These are phyloP conservation scores for Glandiceps talaboti DNA, from an alignment of 53 echinoderm and acorn worm species.

Conservation along the genomic window DNA sequence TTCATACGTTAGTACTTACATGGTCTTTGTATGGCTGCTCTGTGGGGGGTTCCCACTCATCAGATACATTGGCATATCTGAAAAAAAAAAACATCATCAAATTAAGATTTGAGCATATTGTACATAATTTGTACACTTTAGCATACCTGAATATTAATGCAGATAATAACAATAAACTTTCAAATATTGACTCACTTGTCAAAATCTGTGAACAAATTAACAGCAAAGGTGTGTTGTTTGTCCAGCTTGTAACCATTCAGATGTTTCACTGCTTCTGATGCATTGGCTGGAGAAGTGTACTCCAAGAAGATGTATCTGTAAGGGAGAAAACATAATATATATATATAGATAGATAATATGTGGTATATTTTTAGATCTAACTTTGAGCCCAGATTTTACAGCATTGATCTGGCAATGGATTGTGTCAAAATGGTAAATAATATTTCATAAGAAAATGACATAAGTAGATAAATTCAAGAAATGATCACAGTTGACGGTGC, in stretches of 20 bases:
- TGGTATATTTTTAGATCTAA: neutral
- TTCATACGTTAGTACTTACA: too few species aligned
- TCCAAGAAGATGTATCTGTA: constrained; percentile 82
- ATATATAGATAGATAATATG: neutral
- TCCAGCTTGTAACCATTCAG: constrained; percentile 91
- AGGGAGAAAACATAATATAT: constrained; percentile 3
- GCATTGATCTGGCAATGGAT: too few species aligned
- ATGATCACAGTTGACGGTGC: too few species aligned
- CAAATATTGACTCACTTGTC: constrained; percentile 66
- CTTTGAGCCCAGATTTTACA: neutral
- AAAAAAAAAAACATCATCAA: constrained; percentile 6
- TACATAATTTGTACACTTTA: too few species aligned
- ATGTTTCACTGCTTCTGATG: constrained; percentile 69
- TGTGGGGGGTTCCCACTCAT: constrained; percentile 65
- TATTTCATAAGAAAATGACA: too few species aligned
- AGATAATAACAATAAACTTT: too few species aligned
- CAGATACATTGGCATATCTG: constrained; percentile 64
- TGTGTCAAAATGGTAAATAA: too few species aligned
- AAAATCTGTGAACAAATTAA: constrained; percentile 85
- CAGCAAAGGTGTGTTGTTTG: constrained; percentile 84
- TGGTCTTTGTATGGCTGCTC: constrained; percentile 76
- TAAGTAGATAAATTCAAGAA: too few species aligned
- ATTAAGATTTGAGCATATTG: neutral
- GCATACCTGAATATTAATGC: too few species aligned
- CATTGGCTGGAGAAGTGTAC: constrained; percentile 67